Conservation (phyloP, 2,888 invertebrate species). For the Apamea epomidion region DNA sequence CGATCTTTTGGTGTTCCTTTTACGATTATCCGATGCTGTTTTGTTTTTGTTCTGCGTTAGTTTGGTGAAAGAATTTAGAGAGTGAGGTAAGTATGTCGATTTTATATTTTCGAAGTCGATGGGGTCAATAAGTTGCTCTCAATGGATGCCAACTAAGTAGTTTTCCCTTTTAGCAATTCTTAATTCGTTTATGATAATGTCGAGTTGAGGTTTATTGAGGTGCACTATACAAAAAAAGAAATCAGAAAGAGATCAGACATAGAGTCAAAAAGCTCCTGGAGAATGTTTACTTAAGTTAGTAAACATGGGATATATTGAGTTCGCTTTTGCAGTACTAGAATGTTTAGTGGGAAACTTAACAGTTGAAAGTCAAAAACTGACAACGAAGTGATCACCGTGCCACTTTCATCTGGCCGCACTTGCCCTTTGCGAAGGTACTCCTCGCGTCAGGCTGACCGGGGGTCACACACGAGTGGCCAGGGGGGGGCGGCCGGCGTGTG, state of each 20-base stretch:
- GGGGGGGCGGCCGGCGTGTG: conserved; percentile 24
- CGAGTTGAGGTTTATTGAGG: neutral
- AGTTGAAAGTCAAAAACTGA: neutral
- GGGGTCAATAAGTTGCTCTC: neutral
- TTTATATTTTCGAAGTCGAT: neutral
- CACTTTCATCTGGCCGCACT: neutral
- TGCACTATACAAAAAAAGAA: neutral
- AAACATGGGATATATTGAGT: neutral
- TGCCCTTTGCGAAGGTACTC: conserved; percentile 9
- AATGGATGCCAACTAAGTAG: neutral
- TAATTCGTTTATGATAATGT: neutral
- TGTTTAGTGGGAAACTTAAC: neutral
- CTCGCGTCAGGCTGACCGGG: neutral
- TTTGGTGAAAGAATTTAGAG: conserved; percentile 7
- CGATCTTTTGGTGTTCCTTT: neutral
- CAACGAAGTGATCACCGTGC: neutral
- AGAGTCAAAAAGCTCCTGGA: neutral
- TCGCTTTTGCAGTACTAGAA: neutral
- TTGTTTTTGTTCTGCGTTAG: conserved; percentile 23
- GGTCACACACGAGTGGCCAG: conserved; percentile 53
- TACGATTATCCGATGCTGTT: conserved; percentile 3
- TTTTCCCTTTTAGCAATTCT: neutral
- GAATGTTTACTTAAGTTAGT: neutral
- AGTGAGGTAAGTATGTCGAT: conserved; percentile 1
- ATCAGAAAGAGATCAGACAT: neutral